phyloP scores from a whole-genome alignment of 2,888 invertebrate genomes.

The Apocheima hispidaria region DNA sequence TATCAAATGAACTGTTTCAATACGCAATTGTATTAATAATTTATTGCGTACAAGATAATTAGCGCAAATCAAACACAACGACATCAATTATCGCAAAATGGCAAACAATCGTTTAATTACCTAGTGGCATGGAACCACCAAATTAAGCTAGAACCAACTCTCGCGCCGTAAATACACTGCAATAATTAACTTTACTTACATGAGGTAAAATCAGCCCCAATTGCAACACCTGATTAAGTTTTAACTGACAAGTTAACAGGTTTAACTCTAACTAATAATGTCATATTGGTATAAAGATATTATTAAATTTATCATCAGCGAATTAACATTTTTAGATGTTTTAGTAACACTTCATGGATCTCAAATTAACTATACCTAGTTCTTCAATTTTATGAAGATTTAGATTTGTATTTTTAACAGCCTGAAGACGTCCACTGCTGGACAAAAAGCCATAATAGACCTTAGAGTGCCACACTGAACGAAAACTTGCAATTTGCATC shows the following conservation, averaged over 20 bases:
- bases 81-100: conserved; percentile 82
- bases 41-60: conserved; percentile 78
- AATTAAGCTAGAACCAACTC: conserved; percentile 72
- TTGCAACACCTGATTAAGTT: conserved; percentile 21
- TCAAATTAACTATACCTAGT: too few species aligned
- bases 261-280: too few species aligned
- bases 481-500: too few species aligned
- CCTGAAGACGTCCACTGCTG: too few species aligned
- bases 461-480: too few species aligned
- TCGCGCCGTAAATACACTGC: conserved; percentile 66
- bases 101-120: conserved; percentile 84
- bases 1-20: conserved; percentile 50
- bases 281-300: too few species aligned
- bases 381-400: too few species aligned
- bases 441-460: too few species aligned
- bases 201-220: conserved; percentile 25
- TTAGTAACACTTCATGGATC: too few species aligned
- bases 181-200: conserved; percentile 62
- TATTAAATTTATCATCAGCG: too few species aligned
- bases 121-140: conserved; percentile 75
- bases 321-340: too few species aligned
- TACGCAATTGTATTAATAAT: conserved; percentile 65
- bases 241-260: neutral
- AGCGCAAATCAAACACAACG: conserved; percentile 80
- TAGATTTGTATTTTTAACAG: too few species aligned